phyloP scores from a whole-genome alignment of 2,888 invertebrate species.

The Microchrysa polita region DNA sequence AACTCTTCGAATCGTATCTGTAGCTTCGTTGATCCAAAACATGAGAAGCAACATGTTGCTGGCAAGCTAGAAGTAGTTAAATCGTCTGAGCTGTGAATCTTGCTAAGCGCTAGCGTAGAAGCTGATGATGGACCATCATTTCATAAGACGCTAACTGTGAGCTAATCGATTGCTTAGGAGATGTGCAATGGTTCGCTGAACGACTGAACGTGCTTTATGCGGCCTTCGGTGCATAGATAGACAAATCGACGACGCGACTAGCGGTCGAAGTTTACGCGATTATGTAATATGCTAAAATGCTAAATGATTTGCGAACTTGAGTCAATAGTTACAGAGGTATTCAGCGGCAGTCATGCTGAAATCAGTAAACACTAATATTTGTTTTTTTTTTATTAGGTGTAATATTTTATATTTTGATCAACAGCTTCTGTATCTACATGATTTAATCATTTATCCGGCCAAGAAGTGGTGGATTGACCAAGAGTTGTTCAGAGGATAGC shows the following conservation, averaged over 20 bases:
- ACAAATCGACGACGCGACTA: background rate
- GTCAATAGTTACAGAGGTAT: too few relatives aligned
- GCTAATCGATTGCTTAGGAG: background rate
- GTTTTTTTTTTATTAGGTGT: too few relatives aligned
- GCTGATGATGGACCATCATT: background rate
- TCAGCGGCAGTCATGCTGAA: background rate
- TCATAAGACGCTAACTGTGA: background rate
- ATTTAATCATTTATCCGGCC: too few relatives aligned
- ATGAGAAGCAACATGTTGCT: background rate
- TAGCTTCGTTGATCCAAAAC: too few relatives aligned
- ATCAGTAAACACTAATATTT: background rate
- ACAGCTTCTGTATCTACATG: too few relatives aligned
- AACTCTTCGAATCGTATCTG: too few relatives aligned
- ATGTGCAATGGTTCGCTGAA: background rate
- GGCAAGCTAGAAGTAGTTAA: background rate
- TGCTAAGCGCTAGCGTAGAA: background rate
- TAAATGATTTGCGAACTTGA: constrained; percentile 1
- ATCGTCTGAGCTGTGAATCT: background rate
- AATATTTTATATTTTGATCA: too few relatives aligned
- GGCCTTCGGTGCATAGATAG: too few relatives aligned
- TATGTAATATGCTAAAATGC: constrained; percentile 1
- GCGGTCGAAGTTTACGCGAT: constrained; percentile 1
- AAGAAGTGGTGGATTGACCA: too few relatives aligned
- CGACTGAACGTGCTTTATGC: background rate
- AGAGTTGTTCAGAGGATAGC: too few relatives aligned